phyloP scores from a whole-genome alignment of 37 sponge, comb jelly and placozoan genomes.

The Beroe ovata region DNA sequence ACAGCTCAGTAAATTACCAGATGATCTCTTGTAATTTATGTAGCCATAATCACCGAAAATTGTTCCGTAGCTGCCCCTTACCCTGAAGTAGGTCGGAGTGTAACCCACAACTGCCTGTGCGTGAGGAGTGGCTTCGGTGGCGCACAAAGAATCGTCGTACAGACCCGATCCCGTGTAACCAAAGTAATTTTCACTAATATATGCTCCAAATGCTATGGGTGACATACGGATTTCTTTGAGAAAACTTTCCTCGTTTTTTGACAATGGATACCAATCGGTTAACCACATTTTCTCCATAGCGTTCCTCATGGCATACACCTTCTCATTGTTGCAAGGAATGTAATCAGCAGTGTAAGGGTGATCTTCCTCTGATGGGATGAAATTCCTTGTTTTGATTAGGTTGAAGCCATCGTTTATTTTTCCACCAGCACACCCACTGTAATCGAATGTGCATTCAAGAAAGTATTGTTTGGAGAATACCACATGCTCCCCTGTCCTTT shows the following conservation, averaged over 20 bases:
- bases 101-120: conserved; percentile 6
- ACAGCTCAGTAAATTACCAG: background rate
- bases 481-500: background rate
- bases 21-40: background rate
- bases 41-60: conserved; percentile 3
- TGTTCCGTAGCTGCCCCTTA: conserved; percentile 17
- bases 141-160: background rate
- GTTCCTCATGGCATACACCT: background rate
- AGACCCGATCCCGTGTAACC: conserved; percentile 2
- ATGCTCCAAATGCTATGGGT: background rate
- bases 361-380: background rate
- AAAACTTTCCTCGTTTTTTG: background rate
- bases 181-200: background rate
- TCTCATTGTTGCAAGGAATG: background rate
- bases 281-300: conserved; percentile 10
- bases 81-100: background rate
- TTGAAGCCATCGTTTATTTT: background rate
- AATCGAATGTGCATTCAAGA: conserved; percentile 14
- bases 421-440: conserved; percentile 10
- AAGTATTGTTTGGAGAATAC: conserved; percentile 31
- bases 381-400: background rate
- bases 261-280: background rate
- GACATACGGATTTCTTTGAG: background rate
- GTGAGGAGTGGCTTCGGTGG: background rate
- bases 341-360: background rate